A percentile compares a stretch with the other conserved stretches of the same genome.
Conservation (phyloP, 2,113 vertebrate species). For the Donacobius atricapilla region DNA sequence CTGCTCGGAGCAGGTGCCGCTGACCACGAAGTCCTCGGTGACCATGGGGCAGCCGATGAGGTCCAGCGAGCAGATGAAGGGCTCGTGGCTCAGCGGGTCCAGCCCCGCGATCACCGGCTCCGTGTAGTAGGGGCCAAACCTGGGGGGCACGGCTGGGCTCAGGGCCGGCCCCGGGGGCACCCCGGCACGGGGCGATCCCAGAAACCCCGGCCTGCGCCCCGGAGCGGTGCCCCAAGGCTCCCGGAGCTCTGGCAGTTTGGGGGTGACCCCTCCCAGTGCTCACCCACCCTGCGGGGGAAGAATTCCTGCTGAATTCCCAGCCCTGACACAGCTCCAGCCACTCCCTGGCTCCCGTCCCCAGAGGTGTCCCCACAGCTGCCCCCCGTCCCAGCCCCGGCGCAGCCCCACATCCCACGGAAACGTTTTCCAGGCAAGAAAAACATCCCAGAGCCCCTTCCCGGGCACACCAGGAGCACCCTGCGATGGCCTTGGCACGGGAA, state of each 20-base stretch:
- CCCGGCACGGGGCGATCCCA: background rate
- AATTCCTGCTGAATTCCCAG: no score
- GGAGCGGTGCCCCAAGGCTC: no score
- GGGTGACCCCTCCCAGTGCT: background rate
- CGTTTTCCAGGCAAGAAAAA: no score
- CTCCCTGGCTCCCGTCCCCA: no score
- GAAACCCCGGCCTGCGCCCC: background rate
- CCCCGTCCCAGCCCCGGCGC: no score
- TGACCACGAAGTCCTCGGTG: constrained; percentile 96
- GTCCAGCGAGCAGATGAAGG: constrained; percentile 95
- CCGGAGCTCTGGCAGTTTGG: no score
- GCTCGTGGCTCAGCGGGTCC: constrained; percentile 86
- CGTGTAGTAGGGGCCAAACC: constrained; percentile 96
- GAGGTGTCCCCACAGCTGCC: no score
- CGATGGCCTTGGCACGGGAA: no score
- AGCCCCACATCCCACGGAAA: no score
- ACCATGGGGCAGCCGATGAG: constrained; percentile 97
- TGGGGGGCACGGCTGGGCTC: background rate
- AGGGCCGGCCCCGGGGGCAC: background rate
- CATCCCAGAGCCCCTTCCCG: background rate
- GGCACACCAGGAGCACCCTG: background rate
- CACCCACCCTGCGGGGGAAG: no score
- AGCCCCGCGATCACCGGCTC: constrained; percentile 95
- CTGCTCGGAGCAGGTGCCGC: constrained; percentile 93
- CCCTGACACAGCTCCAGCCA: no score